Evolutionary conservation across 2,797 vertebrate genomes (phyloP), one percentile per base, ranked within the genome.

Genomic region (Ficedula albicollis): DNA sequence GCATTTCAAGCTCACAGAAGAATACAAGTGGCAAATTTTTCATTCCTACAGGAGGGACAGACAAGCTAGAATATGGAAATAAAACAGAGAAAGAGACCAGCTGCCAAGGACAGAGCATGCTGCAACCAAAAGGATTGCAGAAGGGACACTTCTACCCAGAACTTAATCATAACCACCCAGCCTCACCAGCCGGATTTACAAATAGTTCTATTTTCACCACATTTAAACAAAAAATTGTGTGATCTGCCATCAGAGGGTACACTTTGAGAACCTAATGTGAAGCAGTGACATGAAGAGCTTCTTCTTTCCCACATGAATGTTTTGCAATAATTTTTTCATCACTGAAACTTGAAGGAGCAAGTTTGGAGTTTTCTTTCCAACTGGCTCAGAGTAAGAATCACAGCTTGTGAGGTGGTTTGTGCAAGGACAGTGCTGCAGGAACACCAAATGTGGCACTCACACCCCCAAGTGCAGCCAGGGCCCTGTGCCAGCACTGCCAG

Each of bases 261-360:
- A 30, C 15, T 62, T 36, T 19, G 51, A 87, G 77, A 77, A 21
- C 39, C 52, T 54, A 21, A 44, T 38, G 13, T 36, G 55, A 89
- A 75, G 20, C 22, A 82, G 20, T 6, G 18, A 56, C 44, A 67
- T 5, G 0, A 67, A 72, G 30, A 12, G 29, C 27, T 62, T 44
- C 5, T 6, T 87, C n/a, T 36, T 63, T 41, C 15, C 68, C 27
- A 44, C 5, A 3, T 3, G 1, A 3, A 38, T 2, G 15, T 15
- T 91, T 64, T 15, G 20, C 36, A 83, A 66, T 17, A 36, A 29
- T 13, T 25, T 73, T 41, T 89, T 29, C 15, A 77, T 84, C 44
- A 74, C 23, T 17, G 30, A 29, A 78, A 60, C 0, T 0, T 30
- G 29, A 36, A 59, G 15, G n/a, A 51, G 13, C 29, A 75, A 39